Percentiles rank a stretch among this genome's conserved stretches.
phyloP scores from a whole-genome alignment of 2,113 vertebrate genomes.

The Anarhynchus alexandrinus region DNA sequence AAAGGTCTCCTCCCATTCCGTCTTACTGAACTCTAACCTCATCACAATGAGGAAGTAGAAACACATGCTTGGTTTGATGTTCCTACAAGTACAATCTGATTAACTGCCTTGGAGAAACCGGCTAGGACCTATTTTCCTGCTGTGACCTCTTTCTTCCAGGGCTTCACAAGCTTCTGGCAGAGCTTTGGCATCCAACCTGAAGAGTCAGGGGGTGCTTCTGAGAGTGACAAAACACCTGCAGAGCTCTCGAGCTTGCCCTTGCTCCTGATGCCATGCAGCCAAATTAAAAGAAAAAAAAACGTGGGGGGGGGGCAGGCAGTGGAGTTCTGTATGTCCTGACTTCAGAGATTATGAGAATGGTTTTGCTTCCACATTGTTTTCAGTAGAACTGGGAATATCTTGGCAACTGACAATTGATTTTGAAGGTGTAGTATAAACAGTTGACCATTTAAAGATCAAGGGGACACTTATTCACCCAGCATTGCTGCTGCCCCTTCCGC shows the following conservation, averaged over 20 bases:
- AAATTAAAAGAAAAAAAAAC: neutral
- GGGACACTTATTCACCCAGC: neutral
- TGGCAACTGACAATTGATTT: neutral
- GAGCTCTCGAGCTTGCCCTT: neutral
- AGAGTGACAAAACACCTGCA: neutral
- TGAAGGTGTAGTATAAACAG: neutral
- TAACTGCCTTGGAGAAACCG: neutral
- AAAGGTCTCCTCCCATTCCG: neutral
- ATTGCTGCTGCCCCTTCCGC: neutral
- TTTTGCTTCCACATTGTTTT: neutral
- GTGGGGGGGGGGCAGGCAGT: too few relatives aligned
- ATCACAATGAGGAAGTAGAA: conserved; percentile 6
- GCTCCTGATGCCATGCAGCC: neutral
- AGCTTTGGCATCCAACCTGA: neutral
- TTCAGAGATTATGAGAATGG: neutral
- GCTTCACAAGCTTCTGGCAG: neutral
- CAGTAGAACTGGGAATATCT: neutral
- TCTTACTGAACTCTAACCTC: neutral
- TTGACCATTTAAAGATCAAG: neutral
- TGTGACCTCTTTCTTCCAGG: neutral
- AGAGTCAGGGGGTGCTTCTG: neutral
- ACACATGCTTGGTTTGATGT: neutral
- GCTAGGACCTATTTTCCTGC: neutral
- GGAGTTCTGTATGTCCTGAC: neutral
- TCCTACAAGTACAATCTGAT: neutral